Conservation (phyloP, 2,113 vertebrate species). For the Hyperoodon ampullatus region DNA sequence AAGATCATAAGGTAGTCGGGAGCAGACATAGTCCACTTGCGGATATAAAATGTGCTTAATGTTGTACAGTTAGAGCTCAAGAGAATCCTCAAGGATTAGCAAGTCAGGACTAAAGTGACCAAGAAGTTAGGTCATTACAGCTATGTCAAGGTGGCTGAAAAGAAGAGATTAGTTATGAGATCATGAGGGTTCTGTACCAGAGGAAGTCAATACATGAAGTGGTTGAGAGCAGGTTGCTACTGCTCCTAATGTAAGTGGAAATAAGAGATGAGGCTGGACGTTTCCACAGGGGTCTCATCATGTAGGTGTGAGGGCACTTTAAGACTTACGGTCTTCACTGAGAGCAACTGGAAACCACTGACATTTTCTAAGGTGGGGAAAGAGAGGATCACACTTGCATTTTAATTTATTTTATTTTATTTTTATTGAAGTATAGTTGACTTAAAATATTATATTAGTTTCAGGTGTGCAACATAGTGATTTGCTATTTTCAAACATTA, state of each 20-base stretch:
- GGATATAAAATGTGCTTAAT: neutral
- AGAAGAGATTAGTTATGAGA: neutral
- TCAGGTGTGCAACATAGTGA: neutral
- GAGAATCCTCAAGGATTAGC: neutral
- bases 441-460: neutral
- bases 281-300: neutral
- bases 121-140: neutral
- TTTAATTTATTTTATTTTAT: neutral
- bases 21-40: too few relatives aligned
- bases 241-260: neutral
- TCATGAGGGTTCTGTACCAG: neutral
- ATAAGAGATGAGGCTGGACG: neutral
- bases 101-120: neutral
- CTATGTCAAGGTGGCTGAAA: neutral
- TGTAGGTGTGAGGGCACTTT: neutral
- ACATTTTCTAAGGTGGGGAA: neutral
- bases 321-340: neutral
- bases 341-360: neutral
- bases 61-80: neutral
- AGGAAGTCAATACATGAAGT: neutral
- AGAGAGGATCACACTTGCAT: neutral
- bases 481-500: neutral
- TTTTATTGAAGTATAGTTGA: neutral
- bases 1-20: neutral
- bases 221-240: neutral